Evolutionary conservation across 2,888 invertebrate genomes (phyloP), one percentile per base, ranked within the genome.

Genomic region (Apotomis turbidana): DNA sequence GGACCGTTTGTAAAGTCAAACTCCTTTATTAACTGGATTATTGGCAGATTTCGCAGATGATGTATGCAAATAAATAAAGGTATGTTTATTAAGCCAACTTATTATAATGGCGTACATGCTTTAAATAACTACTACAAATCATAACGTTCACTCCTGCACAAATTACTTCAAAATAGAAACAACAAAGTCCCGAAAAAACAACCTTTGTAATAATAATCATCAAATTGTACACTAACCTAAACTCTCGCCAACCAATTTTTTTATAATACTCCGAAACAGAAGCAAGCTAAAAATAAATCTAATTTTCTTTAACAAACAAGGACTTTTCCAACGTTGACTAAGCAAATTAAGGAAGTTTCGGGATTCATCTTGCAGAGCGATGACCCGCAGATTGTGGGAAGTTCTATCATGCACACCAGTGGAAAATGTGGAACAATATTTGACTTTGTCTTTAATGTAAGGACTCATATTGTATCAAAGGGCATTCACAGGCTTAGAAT

Each of bases 271-370:
- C 15, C 9, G 46, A 27, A 60, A 57, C 55, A 64, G 49, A 9
- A 46, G 57, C 58, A 9, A 38, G 61, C 57, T 57, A n/a, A 61
- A 57, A 71, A 68, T 68, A 71, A 71, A 71, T 71, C 67, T 71
- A 71, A 68, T 71, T 71, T 71, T 71, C 67, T 71, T 67, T 68
- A 68, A 71, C 67, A 68, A 71, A 68, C 67, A 68, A 68, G 38
- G 54, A 60, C 54, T 67, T 71, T 52, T 54, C 41, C 71, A 58
- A 57, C 71, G 57, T 68, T 71, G 67, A 62, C 71, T 68, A 67
- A 71, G 67, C 67, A 68, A 71, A 71, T 71, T 71, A 71, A 61
- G 71, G 71, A 71, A 71, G 71, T 71, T 71, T 71, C 41, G 67
- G 71, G 27, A 57, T 13, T 57, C 71, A 49, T 60, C 66, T 57